These are phyloP conservation scores for Clarias macrocephalus DNA, from an alignment of 2,113 vertebrate species.

Conservation along the genomic window DNA sequence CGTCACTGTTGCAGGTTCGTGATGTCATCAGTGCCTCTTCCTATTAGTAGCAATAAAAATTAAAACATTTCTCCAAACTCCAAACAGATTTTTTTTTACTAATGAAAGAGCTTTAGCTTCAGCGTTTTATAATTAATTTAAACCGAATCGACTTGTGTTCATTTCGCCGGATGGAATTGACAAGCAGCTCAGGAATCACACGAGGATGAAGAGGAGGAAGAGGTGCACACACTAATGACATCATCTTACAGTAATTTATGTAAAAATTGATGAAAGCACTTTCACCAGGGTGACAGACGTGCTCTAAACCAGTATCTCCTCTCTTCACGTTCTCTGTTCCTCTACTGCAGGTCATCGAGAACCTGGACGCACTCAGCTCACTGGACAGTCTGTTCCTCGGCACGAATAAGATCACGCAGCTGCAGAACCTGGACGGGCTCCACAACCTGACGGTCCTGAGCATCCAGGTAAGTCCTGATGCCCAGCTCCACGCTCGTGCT, in stretches of 20 bases:
- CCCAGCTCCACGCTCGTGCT: neutral
- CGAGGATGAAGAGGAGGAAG: neutral
- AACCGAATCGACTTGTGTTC: neutral
- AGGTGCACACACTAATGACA: neutral
- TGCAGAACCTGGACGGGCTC: constrained; percentile 92
- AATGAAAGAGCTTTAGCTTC: neutral
- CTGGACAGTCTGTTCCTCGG: constrained; percentile 94
- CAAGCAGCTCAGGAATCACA: neutral
- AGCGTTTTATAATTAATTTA: neutral
- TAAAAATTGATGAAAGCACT: neutral
- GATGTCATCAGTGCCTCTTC: neutral
- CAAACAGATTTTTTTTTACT: no score
- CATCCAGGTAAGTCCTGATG: constrained; percentile 82
- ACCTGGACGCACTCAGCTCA: constrained; percentile 81
- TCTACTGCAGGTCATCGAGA: constrained; percentile 84
- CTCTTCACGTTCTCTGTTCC: neutral
- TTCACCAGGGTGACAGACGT: neutral
- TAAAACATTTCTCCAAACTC: no score
- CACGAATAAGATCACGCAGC: constrained; percentile 96
- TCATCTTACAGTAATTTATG: neutral
- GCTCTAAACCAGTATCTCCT: neutral
- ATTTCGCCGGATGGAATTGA: neutral
- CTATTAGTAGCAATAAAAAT: neutral
- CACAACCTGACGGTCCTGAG: constrained; percentile 91
- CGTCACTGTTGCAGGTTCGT: neutral